phyloP scores from a whole-genome alignment of 2,113 vertebrate genomes.

The Clupea harengus region DNA sequence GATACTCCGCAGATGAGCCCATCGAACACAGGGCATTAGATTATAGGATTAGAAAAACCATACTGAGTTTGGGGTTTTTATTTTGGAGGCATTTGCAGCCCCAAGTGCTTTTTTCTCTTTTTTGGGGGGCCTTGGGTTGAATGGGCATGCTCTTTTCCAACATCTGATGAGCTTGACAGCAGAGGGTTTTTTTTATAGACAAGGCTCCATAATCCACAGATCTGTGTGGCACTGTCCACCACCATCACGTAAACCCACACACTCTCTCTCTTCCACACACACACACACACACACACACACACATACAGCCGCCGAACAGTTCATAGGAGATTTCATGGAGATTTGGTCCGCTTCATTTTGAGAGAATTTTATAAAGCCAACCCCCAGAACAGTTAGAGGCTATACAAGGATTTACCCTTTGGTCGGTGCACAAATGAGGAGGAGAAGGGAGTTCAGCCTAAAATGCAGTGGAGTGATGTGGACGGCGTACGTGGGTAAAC shows the following conservation, averaged over 20 bases:
- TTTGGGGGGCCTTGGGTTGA: neutral
- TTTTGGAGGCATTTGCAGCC: neutral
- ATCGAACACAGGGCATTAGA: neutral
- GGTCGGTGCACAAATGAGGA: neutral
- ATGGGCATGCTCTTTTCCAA: neutral
- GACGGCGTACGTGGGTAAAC: neutral
- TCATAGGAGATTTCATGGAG: slow-evolving; percentile 12
- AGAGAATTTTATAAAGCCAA: neutral
- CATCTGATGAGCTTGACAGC: neutral
- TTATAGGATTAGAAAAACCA: slow-evolving; percentile 4
- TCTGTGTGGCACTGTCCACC: neutral
- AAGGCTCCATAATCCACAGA: neutral
- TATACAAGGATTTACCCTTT: neutral
- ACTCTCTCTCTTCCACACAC: neutral
- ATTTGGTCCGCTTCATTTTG: neutral
- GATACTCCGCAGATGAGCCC: neutral
- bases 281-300: neutral
- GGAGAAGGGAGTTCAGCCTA: neutral
- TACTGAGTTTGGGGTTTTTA: neutral
- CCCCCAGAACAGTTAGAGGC: neutral
- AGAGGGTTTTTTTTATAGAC: neutral
- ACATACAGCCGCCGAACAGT: neutral
- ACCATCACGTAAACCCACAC: neutral
- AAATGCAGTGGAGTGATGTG: neutral
- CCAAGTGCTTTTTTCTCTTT: neutral